Percentiles rank a stretch among this genome's conserved stretches.
phyloP scores from a whole-genome alignment of 2,113 vertebrate genomes.

The Glareola pratincola region DNA sequence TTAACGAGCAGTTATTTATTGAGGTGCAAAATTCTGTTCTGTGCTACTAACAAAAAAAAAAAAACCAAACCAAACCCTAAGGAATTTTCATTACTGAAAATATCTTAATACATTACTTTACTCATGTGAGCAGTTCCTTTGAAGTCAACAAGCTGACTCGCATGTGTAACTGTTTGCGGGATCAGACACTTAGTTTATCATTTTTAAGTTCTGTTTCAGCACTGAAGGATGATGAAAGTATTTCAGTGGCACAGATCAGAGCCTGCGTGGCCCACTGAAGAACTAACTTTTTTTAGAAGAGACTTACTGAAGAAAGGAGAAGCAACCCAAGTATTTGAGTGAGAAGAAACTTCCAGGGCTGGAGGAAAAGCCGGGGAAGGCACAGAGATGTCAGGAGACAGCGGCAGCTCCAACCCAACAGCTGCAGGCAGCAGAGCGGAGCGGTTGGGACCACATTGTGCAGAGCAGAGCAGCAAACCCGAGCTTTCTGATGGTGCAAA shows the following conservation, averaged over 20 bases:
- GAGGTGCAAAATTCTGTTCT: neutral
- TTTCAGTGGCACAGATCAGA: neutral
- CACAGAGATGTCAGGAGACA: rapidly evolving
- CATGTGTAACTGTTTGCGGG: neutral
- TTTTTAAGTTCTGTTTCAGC: neutral
- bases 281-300: neutral
- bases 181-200: neutral
- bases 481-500: rapidly evolving
- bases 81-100: neutral
- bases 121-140: neutral
- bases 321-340: rapidly evolving
- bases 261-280: neutral
- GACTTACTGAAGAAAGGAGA: neutral
- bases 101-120: neutral
- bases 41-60: neutral
- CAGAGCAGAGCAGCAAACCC: neutral
- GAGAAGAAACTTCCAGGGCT: neutral
- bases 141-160: neutral
- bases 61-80: neutral
- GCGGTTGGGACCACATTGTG: rapidly evolving
- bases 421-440: neutral
- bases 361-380: rapidly evolving
- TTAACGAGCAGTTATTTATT: neutral
- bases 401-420: neutral
- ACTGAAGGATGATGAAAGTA: neutral